These are phyloP conservation scores for Mirza zaza DNA, from an alignment of 2,113 vertebrate species.

Conservation along the genomic window DNA sequence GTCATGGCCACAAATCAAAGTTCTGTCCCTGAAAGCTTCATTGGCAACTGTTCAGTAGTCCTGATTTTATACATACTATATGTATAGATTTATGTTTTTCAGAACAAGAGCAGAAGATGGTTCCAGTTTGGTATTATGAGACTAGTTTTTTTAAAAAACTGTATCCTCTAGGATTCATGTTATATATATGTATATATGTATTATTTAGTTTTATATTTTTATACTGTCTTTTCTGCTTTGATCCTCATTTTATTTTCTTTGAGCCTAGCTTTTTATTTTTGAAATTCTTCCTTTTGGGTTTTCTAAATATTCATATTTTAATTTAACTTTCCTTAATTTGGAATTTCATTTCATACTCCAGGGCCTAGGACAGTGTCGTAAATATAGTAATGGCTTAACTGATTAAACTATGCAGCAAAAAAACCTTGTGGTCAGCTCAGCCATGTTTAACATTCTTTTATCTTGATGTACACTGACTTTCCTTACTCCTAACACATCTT, in stretches of 20 bases:
- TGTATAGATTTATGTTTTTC: not conserved
- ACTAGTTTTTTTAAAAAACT: not conserved
- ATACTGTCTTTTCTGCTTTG: not conserved
- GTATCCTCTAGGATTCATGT: not conserved
- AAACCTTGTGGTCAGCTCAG: not conserved
- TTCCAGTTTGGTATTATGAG: not conserved
- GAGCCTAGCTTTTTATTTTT: not conserved
- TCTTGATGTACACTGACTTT: not conserved
- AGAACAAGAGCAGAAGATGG: not conserved
- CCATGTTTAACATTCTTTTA: not conserved
- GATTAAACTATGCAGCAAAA: not conserved
- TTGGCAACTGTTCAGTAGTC: not conserved
- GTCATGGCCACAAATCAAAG: not conserved
- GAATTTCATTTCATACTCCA: not conserved
- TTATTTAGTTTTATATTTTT: not conserved
- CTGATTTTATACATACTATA: not conserved
- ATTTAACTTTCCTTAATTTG: conserved; percentile 29
- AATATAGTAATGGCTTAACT: not conserved
- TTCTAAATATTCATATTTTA: conserved; percentile 17
- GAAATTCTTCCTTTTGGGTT: conserved; percentile 8
- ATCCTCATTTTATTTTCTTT: conserved; percentile 18
- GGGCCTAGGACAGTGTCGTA: not conserved
- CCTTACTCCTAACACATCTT: not conserved
- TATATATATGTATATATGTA: not conserved
- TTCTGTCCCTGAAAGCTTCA: not conserved